phyloP scores from a whole-genome alignment of 2,888 invertebrate species.

The Oasisia sp. region DNA sequence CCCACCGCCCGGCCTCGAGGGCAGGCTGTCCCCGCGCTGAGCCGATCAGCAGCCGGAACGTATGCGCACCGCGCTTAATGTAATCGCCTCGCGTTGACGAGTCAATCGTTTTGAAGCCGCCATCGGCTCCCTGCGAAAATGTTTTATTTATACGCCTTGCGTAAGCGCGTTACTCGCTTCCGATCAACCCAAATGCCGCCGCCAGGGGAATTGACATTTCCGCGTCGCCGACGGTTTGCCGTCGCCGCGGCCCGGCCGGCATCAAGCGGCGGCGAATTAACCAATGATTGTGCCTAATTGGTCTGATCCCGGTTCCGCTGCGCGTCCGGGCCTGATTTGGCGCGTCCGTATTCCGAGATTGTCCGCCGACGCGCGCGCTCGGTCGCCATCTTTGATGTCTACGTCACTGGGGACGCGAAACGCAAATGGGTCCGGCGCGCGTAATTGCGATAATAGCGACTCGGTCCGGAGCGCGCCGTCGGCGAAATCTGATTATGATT shows the following conservation, averaged over 20 bases:
- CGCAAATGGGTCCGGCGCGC: not conserved
- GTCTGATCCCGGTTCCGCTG: not conserved
- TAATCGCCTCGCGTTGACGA: not conserved
- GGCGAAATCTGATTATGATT: constrained; percentile 13
- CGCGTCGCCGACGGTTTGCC: not conserved
- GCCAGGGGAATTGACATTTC: not conserved
- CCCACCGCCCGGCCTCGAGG: not conserved
- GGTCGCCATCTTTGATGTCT: not conserved
- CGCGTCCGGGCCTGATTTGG: constrained; percentile 10
- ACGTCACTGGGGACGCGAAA: constrained; percentile 17
- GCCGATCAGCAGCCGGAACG: not conserved
- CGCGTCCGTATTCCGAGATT: constrained; percentile 13
- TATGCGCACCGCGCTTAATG: not conserved
- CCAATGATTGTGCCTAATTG: constrained; percentile 10
- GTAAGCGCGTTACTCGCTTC: not conserved
- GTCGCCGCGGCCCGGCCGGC: not conserved
- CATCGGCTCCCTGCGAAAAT: not conserved
- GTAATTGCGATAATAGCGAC: constrained; percentile 11
- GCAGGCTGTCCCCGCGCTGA: not conserved
- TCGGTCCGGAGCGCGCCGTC: not conserved
- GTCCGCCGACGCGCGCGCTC: not conserved
- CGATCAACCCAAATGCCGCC: not conserved
- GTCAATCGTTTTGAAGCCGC: not conserved
- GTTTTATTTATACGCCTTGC: constrained; percentile 17
- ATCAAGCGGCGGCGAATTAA: constrained; percentile 6